These are phyloP conservation scores for Tuberolachnus salignus DNA, from an alignment of 2,888 invertebrate genomes.

Conservation along the genomic window DNA sequence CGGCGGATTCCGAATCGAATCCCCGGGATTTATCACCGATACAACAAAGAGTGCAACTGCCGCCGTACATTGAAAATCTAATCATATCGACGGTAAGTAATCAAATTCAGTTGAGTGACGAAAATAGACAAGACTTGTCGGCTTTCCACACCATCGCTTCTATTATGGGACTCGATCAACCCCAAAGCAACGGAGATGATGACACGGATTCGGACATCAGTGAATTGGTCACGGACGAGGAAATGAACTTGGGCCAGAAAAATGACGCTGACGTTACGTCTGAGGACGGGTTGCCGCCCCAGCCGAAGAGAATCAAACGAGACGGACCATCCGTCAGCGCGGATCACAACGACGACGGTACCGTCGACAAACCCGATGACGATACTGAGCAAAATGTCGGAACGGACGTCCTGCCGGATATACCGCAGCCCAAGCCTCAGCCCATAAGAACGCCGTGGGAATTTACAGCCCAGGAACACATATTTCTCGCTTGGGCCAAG, in stretches of 20 bases:
- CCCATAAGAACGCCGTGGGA: neutral
- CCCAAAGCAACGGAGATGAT: neutral
- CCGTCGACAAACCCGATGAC: neutral
- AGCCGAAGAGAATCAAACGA: neutral
- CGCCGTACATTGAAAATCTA: neutral
- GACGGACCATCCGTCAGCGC: neutral
- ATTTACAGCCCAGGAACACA: slow-evolving; percentile 24
- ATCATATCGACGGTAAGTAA: neutral
- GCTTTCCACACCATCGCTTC: neutral
- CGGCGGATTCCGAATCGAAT: too few relatives aligned
- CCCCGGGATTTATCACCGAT: too few relatives aligned
- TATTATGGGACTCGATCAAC: slow-evolving; percentile 3
- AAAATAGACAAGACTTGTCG: neutral
- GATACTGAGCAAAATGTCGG: neutral
- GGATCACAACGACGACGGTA: neutral
- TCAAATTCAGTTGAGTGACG: too few relatives aligned
- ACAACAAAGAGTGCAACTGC: neutral
- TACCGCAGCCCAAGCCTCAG: neutral
- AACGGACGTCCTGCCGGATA: slow-evolving; percentile 6
- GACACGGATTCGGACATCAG: neutral
- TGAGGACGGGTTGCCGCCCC: neutral
- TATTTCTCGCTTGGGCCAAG: slow-evolving; percentile 37
- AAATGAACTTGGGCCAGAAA: neutral
- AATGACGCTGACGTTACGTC: neutral
- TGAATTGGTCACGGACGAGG: neutral